These are phyloP conservation scores for Panzeria rudis DNA, from an alignment of 2,888 invertebrate genomes.

Conservation along the genomic window DNA sequence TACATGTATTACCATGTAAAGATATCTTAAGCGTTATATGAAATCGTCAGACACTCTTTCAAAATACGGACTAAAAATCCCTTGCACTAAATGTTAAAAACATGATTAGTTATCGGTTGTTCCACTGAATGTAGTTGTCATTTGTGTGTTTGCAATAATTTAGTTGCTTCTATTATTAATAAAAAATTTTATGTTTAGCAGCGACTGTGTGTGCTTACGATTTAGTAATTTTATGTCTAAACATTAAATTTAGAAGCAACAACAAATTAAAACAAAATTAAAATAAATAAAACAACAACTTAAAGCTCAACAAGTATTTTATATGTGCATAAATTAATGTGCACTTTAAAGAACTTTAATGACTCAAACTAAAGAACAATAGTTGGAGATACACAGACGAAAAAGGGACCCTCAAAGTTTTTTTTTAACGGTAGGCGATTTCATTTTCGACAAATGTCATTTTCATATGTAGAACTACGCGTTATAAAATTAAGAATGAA, in stretches of 20 bases:
- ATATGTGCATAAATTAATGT: constrained; percentile 69
- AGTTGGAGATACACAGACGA: constrained; percentile 8
- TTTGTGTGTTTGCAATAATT: constrained; percentile 1
- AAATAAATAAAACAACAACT: constrained; percentile 42
- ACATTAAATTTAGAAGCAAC: constrained; percentile 19
- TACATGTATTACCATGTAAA: too few species aligned
- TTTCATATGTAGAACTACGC: too few species aligned
- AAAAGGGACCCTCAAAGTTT: too few species aligned
- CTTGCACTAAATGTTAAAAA: not conserved
- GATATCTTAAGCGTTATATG: too few species aligned
- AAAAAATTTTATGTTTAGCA: constrained; percentile 44
- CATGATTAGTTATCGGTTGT: not conserved
- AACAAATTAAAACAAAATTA: not conserved
- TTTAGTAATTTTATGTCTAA: constrained; percentile 48
- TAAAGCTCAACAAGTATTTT: constrained; percentile 66
- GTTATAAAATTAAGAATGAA: too few species aligned
- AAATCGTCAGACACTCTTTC: too few species aligned
- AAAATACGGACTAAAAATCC: too few species aligned
- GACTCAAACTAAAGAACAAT: constrained; percentile 29
- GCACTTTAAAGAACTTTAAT: constrained; percentile 63
- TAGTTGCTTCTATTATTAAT: constrained; percentile 1
- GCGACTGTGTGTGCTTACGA: constrained; percentile 5
- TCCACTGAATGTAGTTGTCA: not conserved
- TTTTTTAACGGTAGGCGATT: too few species aligned
- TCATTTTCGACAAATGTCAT: too few species aligned